Evolutionary conservation across 2,113 vertebrate species (phyloP).

Genomic region (Mobula birostris): DNA sequence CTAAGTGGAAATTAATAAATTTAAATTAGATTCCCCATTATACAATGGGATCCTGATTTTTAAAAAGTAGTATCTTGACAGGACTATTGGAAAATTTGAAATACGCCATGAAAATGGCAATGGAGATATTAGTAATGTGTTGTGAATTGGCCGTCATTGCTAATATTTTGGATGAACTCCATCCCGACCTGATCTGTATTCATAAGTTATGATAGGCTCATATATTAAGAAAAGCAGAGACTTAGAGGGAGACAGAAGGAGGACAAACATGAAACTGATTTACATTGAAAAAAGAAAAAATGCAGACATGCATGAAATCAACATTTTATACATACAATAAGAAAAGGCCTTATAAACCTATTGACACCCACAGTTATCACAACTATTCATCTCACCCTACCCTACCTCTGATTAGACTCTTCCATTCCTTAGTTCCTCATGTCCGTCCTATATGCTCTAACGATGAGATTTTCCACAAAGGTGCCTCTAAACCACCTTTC

Average conservation of each 20-base stretch:
- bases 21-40: background rate
- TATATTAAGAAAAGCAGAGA: background rate
- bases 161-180: background rate
- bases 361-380: too few relatives aligned
- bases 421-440: too few relatives aligned
- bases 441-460: too few relatives aligned
- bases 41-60: background rate
- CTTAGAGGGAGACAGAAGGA: background rate
- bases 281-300: background rate
- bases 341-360: too few relatives aligned
- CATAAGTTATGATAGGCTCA: background rate
- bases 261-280: background rate
- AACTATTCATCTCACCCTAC: too few relatives aligned
- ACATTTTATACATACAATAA: background rate
- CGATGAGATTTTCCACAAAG: too few relatives aligned
- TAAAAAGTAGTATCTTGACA: background rate
- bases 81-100: background rate
- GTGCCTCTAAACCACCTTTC: too few relatives aligned
- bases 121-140: background rate
- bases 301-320: background rate
- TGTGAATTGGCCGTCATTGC: background rate
- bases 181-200: background rate
- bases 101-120: background rate
- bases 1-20: background rate
- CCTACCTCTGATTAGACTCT: too few relatives aligned